phyloP scores from a whole-genome alignment of 2,113 vertebrate genomes.

The Todiramphus chloris region DNA sequence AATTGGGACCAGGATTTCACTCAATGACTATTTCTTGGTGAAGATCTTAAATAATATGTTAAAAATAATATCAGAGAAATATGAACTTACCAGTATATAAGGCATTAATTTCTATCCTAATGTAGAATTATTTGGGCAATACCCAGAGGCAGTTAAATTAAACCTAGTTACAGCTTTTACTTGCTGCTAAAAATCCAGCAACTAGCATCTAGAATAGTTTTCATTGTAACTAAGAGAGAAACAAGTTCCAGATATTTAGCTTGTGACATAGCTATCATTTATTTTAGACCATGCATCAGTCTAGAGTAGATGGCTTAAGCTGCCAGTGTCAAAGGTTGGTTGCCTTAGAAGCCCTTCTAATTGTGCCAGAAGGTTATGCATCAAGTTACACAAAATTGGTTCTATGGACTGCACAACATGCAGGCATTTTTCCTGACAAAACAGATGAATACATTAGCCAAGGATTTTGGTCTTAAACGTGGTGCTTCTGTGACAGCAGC shows the following conservation, averaged over 20 bases:
- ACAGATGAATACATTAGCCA: background rate
- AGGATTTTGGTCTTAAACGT: background rate
- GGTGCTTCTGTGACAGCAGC: background rate
- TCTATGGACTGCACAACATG: background rate
- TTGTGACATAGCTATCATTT: background rate
- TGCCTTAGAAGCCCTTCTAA: background rate
- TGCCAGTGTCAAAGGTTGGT: background rate
- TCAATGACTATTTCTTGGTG: background rate
- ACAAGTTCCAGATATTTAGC: background rate
- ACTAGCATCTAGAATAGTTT: background rate
- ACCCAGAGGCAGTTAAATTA: background rate
- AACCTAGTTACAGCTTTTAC: background rate
- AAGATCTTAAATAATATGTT: background rate
- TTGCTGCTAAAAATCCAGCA: constrained; percentile 9
- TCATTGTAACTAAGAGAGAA: background rate
- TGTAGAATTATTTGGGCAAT: background rate
- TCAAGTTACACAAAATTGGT: rapidly evolving
- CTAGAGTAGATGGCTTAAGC: background rate
- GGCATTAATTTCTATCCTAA: background rate
- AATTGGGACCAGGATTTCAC: background rate
- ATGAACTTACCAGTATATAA: background rate
- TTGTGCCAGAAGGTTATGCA: background rate
- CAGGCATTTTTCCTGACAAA: background rate
- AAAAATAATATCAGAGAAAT: background rate
- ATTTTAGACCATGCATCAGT: background rate